A percentile compares a stretch with the other conserved stretches of the same genome.
Evolutionary conservation across 2,797 vertebrate species (phyloP).

Genomic region (Mus spretus): DNA sequence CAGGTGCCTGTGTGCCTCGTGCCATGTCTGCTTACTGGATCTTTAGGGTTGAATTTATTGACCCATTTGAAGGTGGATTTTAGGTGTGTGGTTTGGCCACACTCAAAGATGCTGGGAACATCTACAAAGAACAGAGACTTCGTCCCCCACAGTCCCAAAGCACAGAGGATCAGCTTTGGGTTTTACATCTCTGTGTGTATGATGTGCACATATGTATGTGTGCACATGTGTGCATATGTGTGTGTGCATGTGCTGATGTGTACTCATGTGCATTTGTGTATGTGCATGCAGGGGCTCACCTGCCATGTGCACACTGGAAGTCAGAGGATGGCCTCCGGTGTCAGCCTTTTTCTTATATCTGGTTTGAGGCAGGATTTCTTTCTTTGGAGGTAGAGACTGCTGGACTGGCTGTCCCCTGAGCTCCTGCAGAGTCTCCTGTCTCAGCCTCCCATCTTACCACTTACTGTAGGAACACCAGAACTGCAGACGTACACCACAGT

Average conservation of each 20-base stretch:
- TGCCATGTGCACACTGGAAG: background rate
- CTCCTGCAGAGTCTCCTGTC: too few relatives aligned
- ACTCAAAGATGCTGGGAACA: fast-evolving
- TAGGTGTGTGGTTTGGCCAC: background rate
- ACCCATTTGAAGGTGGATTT: background rate
- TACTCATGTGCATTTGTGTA: background rate
- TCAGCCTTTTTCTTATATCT: background rate
- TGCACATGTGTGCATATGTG: too few relatives aligned
- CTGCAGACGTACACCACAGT: background rate
- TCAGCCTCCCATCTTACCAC: background rate
- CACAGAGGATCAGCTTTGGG: background rate
- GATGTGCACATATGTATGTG: background rate
- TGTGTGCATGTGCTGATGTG: background rate
- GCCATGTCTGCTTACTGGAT: fast-evolving
- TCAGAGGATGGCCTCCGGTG: background rate
- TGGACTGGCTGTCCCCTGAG: background rate
- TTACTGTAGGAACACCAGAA: background rate
- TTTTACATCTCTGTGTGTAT: background rate
- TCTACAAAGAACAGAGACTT: background rate
- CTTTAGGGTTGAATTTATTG: background rate
- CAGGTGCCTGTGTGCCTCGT: background rate
- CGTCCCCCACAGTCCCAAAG: background rate
- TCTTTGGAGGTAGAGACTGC: background rate
- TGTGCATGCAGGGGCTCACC: too few relatives aligned
- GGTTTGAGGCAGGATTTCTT: background rate